Base-by-base conservation (phyloP, 2,113 vertebrate species). In the Natator depressus region DNA sequence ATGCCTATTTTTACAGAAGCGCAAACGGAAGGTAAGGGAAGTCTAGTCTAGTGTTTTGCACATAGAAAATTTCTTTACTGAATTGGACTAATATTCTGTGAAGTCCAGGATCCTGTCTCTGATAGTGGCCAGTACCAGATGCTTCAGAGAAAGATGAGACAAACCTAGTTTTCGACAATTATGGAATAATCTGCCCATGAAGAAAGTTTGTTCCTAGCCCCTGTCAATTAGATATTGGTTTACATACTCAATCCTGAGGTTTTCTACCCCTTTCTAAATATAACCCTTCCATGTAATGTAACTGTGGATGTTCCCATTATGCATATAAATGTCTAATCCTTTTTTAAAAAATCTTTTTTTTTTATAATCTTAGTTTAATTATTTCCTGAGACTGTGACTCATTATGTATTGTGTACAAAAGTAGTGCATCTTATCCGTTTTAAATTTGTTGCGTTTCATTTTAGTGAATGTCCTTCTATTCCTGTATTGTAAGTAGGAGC, bases 91-190 rank as follows among this genome's bases (percentile, higher is more conserved):
- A 59, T 27, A 69, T 35, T 22, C 49, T 92, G 87, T 50, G 80
- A 94, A 57, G 8, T 47, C 42, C 13, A 84, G 89, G 86, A 90
- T 93, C 80, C 51, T 6, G 92, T 93, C 79, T 92, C 78, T 86
- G 55, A 51, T 0, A 3, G 38, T 72, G 72, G 84, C 49, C 80
- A 17, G 59, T 85, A 93, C 62, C 78, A 96, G 72, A 51, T 93
- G 72, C 49, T 88, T 88, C 29, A 84, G 25, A 84, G 2, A 46
- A 89, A 80, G 35, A 89, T 25, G 51, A 24, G 20, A 89, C 83
- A 79, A 82, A 54, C 4, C 3, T 65, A 38, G 31, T 81, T 96
- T 91, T 50, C 87, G 87, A 13, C 20, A 91, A 87, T 87, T 91
- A 47, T 13, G 5, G 5, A 55, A 80, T 53, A 90, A 89, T 80